A percentile compares a stretch with the other conserved stretches of the same genome.
Conservation (phyloP, 2,797 vertebrate species). For the Dendrocincla tyrannina region DNA sequence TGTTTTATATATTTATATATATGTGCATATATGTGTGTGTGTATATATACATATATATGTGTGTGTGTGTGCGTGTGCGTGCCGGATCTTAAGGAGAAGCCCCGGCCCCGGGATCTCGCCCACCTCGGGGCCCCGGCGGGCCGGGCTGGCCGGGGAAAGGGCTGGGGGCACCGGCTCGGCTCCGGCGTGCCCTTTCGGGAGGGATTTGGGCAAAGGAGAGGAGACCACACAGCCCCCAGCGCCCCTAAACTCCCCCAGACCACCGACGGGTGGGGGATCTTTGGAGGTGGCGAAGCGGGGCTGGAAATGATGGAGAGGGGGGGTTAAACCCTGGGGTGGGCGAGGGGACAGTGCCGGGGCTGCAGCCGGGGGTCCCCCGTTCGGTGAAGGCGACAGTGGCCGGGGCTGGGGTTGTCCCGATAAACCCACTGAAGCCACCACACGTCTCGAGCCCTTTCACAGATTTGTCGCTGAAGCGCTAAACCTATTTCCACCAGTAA, state of each 20-base stretch:
- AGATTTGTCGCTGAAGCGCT: slow-evolving; percentile 31
- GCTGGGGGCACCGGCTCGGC: background rate
- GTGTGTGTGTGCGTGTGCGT: rapidly evolving
- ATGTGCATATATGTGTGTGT: rapidly evolving
- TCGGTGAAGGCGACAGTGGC: background rate
- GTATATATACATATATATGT: rapidly evolving
- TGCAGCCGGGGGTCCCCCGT: background rate
- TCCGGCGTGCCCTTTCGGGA: background rate
- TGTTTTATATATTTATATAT: background rate
- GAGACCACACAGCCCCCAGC: background rate
- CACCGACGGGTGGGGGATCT: background rate
- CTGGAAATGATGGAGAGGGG: background rate
- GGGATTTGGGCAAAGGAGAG: background rate
- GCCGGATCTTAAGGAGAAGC: background rate
- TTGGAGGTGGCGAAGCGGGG: background rate
- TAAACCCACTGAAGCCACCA: background rate
- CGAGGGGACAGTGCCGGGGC: background rate
- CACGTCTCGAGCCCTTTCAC: background rate
- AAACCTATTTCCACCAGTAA: slow-evolving; percentile 78
- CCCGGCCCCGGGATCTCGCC: background rate
- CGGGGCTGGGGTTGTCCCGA: background rate
- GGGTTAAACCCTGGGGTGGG: background rate
- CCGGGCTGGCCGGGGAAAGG: background rate
- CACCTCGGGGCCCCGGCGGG: background rate
- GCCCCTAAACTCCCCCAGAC: background rate